phyloP scores from a whole-genome alignment of 2,888 invertebrate genomes.

The Ormyrus pomaceus region DNA sequence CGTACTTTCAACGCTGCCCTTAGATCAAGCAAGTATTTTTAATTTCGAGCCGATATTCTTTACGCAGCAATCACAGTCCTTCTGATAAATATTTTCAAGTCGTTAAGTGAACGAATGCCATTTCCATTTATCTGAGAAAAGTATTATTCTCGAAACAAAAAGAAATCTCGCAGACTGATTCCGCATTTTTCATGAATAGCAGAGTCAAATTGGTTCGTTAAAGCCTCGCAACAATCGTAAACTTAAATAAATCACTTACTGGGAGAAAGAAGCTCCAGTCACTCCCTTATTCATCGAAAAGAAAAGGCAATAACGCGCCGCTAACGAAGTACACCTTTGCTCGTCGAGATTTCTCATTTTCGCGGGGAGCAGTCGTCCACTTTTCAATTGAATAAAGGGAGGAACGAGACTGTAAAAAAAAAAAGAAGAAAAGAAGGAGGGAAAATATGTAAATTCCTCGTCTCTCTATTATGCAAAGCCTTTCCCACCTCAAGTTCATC shows the following conservation, averaged over 20 bases:
- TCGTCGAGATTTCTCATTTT: slow-evolving; percentile 44
- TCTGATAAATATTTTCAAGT: too few species aligned
- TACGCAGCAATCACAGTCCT: too few species aligned
- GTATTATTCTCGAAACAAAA: too few species aligned
- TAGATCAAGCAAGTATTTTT: too few species aligned
- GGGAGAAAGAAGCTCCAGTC: background rate
- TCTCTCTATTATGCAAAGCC: slow-evolving; percentile 45
- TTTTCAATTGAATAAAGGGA: slow-evolving; percentile 30
- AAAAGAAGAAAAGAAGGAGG: slow-evolving; percentile 17
- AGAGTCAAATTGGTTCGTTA: background rate
- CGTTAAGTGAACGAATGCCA: too few species aligned
- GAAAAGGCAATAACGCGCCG: slow-evolving; percentile 24
- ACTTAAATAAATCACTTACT: background rate
- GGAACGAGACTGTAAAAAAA: background rate
- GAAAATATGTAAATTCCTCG: slow-evolving; percentile 49
- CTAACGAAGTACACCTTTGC: slow-evolving; percentile 27
- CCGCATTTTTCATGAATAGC: too few species aligned
- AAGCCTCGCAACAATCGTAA: background rate
- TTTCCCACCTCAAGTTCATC: slow-evolving; percentile 39
- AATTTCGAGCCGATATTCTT: too few species aligned
- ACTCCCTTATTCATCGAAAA: slow-evolving; percentile 20
- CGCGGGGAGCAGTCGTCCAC: background rate
- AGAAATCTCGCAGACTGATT: too few species aligned
- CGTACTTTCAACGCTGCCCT: too few species aligned
- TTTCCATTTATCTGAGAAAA: too few species aligned